Evolutionary conservation across 2,113 vertebrate genomes (phyloP).

Genomic region (Mormoops blainvillei): DNA sequence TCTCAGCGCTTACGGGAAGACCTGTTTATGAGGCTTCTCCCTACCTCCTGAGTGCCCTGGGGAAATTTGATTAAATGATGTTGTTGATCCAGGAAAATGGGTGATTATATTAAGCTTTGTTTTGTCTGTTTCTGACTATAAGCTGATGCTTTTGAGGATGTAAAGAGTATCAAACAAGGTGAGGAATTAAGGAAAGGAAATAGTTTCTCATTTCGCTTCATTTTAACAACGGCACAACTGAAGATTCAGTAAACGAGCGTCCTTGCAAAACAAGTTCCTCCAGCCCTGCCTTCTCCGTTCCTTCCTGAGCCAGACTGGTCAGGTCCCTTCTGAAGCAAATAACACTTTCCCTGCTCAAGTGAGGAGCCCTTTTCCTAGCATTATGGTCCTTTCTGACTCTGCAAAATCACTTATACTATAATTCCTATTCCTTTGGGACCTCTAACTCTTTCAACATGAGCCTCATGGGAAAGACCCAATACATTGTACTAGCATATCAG

Average conservation of each 20-base stretch:
- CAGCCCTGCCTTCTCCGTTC: not conserved
- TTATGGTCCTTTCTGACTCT: not conserved
- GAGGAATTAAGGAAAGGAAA: not conserved
- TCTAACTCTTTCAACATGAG: constrained; percentile 4
- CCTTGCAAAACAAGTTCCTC: not conserved
- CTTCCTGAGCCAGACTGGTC: not conserved
- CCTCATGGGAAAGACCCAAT: not conserved
- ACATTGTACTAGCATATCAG: not conserved
- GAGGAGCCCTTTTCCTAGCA: not conserved
- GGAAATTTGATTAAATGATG: constrained; percentile 46
- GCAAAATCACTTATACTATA: not conserved
- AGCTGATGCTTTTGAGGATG: not conserved
- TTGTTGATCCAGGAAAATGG: constrained; percentile 31
- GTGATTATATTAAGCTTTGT: constrained; percentile 24
- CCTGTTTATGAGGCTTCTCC: not conserved
- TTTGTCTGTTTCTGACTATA: not conserved
- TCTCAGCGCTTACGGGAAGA: not conserved
- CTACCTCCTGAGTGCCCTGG: not conserved
- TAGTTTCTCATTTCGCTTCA: not conserved
- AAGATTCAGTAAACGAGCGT: not conserved
- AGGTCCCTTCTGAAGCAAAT: not conserved
- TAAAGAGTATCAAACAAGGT: not conserved
- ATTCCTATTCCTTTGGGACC: constrained; percentile 33
- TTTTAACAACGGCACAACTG: not conserved
- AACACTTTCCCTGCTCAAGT: not conserved